Conservation (phyloP, 2,888 invertebrate species). For the Zygothrica quintamaculata region DNA sequence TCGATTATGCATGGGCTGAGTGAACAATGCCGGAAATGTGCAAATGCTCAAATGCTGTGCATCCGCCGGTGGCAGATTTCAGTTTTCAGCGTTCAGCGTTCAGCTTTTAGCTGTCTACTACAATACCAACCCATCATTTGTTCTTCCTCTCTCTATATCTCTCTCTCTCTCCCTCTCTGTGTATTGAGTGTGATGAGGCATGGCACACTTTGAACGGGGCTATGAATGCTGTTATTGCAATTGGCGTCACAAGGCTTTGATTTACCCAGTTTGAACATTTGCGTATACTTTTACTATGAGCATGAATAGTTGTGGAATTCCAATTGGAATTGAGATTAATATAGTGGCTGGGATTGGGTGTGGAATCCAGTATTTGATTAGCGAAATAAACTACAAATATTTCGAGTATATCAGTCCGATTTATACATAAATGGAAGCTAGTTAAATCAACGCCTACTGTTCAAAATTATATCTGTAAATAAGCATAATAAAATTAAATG, state of each 20-base stretch:
- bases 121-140: background rate
- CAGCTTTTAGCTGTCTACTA: constrained; percentile 6
- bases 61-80: constrained; percentile 47
- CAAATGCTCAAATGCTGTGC: constrained; percentile 66
- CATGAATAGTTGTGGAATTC: background rate
- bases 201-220: constrained; percentile 11
- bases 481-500: too few species aligned
- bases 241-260: constrained; percentile 49
- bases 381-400: too few species aligned
- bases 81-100: constrained; percentile 5
- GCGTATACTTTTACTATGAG: too few species aligned
- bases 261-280: constrained; percentile 44
- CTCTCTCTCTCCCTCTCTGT: too few species aligned
- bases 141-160: too few species aligned
- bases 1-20: constrained; percentile 75
- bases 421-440: too few species aligned
- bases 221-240: constrained; percentile 45
- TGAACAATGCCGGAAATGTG: constrained; percentile 75
- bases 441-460: too few species aligned
- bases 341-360: too few species aligned
- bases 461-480: too few species aligned
- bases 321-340: too few species aligned
- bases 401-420: too few species aligned
- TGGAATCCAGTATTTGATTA: too few species aligned
- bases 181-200: background rate